Conservation (phyloP, 2,888 invertebrate species). For the Bugulina stolonifera region DNA sequence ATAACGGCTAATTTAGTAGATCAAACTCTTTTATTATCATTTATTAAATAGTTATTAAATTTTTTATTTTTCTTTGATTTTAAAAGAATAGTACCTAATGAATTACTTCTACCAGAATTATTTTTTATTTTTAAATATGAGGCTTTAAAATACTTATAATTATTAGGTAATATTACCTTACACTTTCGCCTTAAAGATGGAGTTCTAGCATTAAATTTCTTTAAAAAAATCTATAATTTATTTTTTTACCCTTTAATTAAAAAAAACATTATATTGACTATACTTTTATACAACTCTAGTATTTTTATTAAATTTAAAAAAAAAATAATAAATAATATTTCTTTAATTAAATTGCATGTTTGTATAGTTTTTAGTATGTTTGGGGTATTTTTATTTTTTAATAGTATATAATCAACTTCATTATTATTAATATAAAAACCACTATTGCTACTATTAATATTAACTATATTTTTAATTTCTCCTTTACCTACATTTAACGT, state of each 20-base stretch:
- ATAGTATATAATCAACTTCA: neutral
- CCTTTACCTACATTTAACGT: neutral
- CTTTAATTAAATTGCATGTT: neutral
- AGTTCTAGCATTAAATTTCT: neutral
- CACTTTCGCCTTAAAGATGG: neutral
- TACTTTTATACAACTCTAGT: no score
- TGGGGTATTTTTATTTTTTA: neutral
- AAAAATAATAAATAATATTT: neutral
- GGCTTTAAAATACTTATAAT: neutral
- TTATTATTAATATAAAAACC: neutral
- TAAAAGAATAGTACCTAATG: neutral
- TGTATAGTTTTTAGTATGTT: neutral
- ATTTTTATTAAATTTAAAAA: neutral
- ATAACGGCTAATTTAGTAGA: no score
- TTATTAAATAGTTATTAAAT: no score
- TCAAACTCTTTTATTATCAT: no score
- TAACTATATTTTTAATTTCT: neutral
- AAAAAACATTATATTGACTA: neutral
- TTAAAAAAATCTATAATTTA: neutral
- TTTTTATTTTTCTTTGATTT: neutral
- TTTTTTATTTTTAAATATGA: neutral
- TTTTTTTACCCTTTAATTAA: neutral
- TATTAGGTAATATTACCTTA: neutral
- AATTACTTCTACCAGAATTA: no score
- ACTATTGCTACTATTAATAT: neutral